Conservation (phyloP, 2,113 vertebrate species). For the Dipodomys spectabilis region DNA sequence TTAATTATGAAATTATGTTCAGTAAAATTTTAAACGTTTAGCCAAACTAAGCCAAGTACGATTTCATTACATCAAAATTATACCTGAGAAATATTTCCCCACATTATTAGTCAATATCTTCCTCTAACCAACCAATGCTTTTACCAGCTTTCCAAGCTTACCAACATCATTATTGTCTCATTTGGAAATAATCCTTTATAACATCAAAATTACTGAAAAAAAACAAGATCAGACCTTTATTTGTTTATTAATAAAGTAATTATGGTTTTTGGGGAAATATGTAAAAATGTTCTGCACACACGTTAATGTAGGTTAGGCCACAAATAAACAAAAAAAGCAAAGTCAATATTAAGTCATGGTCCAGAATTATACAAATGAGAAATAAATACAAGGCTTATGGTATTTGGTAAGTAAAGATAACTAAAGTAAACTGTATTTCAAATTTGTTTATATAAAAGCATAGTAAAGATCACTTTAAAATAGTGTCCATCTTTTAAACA, state of each 20-base stretch:
- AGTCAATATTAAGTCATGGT: constrained; percentile 76
- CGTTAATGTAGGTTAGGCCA: constrained; percentile 65
- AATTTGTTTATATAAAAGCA: constrained; percentile 86
- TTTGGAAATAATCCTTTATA: constrained; percentile 45
- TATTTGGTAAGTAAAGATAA: constrained; percentile 77
- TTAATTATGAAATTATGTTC: background rate
- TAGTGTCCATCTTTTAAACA: constrained; percentile 83
- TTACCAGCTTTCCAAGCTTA: background rate
- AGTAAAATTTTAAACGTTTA: constrained; percentile 24
- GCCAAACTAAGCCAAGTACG: background rate
- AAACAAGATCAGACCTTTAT: constrained; percentile 77
- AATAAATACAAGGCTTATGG: constrained; percentile 66
- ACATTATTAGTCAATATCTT: background rate
- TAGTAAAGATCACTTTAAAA: constrained; percentile 85
- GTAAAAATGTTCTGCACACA: constrained; percentile 72
- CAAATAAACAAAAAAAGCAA: constrained; percentile 79
- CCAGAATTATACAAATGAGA: constrained; percentile 74
- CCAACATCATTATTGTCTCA: constrained; percentile 39
- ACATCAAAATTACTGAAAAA: constrained; percentile 57
- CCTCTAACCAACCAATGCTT: background rate
- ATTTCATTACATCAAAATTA: background rate
- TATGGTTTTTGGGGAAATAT: constrained; percentile 77
- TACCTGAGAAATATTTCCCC: background rate
- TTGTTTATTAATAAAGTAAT: constrained; percentile 79
- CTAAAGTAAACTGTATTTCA: constrained; percentile 79